These are phyloP conservation scores for Polydesmus complanatus DNA, from an alignment of 2,888 invertebrate genomes.

Conservation along the genomic window DNA sequence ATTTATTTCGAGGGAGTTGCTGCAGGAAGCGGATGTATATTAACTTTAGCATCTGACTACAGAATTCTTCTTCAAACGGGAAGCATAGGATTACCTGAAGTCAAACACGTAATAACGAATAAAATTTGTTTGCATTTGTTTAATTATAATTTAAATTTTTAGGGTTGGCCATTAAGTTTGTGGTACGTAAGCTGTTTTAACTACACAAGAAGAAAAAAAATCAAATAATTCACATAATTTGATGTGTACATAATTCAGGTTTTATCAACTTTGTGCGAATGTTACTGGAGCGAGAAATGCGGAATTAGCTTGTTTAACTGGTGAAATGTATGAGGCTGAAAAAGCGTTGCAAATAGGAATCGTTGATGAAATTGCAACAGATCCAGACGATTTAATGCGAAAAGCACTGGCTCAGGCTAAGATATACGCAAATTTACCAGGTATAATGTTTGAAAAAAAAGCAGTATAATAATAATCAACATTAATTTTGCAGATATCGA, in stretches of 20 bases:
- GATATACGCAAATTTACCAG: constrained; percentile 49
- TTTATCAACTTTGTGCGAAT: constrained; percentile 26
- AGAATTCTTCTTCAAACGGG: constrained; percentile 63
- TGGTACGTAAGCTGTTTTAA: background rate
- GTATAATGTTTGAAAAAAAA: no score
- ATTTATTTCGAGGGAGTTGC: constrained; percentile 49
- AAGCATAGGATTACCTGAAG: constrained; percentile 76
- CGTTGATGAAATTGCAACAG: constrained; percentile 55
- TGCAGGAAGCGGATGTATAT: constrained; percentile 69
- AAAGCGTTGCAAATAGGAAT: constrained; percentile 62
- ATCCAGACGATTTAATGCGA: constrained; percentile 50
- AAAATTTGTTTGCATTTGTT: background rate
- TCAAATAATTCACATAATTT: no score
- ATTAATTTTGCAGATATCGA: no score
- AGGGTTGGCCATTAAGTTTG: background rate
- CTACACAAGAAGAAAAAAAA: no score
- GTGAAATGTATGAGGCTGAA: constrained; percentile 55
- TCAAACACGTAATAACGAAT: constrained; percentile 48
- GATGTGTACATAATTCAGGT: constrained; percentile 27
- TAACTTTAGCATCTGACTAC: constrained; percentile 68
- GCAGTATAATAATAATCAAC: no score
- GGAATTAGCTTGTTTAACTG: constrained; percentile 59
- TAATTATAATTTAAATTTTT: background rate
- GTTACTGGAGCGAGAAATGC: constrained; percentile 47
- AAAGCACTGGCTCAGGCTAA: constrained; percentile 52